phyloP scores from a whole-genome alignment of 2,113 vertebrate genomes.

The Elgaria multicarinata region DNA sequence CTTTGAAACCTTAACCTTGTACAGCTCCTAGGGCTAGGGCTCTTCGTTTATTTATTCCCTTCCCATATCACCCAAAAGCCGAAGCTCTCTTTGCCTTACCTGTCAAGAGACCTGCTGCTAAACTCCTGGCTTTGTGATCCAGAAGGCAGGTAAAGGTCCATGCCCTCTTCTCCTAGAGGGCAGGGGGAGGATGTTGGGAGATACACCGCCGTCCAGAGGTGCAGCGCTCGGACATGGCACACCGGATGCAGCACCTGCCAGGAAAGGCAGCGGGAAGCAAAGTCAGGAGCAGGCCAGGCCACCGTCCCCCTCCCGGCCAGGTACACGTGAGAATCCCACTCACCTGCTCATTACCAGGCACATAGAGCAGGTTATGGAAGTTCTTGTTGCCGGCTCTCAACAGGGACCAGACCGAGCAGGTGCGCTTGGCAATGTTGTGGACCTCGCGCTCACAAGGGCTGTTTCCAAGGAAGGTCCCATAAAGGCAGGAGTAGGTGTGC shows the following conservation, averaged over 20 bases:
- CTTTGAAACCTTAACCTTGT: background rate
- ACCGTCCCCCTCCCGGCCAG: background rate
- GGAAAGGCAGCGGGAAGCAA: background rate
- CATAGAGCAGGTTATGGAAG: slow-evolving; percentile 98
- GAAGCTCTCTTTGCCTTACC: slow-evolving; percentile 82
- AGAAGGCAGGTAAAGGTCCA: slow-evolving; percentile 90
- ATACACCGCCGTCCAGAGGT: slow-evolving; percentile 97
- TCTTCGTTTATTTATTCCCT: too few species aligned
- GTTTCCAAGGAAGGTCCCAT: slow-evolving; percentile 97
- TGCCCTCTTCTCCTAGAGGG: slow-evolving; percentile 90
- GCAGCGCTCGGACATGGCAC: slow-evolving; percentile 94
- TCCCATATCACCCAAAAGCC: too few species aligned
- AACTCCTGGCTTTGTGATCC: slow-evolving; percentile 89
- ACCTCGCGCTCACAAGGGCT: slow-evolving; percentile 92
- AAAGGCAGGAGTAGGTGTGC: slow-evolving; percentile 97
- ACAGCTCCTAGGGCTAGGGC: background rate
- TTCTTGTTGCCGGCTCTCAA: slow-evolving; percentile 96
- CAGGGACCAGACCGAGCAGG: slow-evolving; percentile 97
- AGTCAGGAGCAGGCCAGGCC: accelerated
- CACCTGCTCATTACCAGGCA: slow-evolving; percentile 92
- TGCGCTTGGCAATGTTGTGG: slow-evolving; percentile 92
- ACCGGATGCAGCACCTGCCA: slow-evolving; percentile 94
- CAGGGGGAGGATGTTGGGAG: slow-evolving; percentile 93
- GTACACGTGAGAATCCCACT: slow-evolving; percentile 30
- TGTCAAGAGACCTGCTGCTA: slow-evolving; percentile 89